Percentiles rank a stretch among this genome's conserved stretches.
phyloP scores from a whole-genome alignment of 1,140 invertebrate species.

The Wasmannia auropunctata region DNA sequence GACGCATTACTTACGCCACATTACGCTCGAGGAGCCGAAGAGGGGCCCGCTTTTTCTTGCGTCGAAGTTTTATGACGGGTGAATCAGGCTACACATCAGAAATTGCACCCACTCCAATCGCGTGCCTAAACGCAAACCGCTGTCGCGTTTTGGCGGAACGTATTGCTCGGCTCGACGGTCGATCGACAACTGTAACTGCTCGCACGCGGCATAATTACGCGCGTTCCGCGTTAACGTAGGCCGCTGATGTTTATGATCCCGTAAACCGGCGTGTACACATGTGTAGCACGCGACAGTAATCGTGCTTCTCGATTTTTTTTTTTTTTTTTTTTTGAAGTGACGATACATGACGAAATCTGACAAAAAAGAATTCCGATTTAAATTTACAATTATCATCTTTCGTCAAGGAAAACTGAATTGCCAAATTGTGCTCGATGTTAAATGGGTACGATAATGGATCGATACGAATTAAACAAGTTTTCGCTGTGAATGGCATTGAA shows the following conservation, averaged over 20 bases:
- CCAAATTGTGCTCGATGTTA: background rate
- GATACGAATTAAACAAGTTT: conserved; percentile 25
- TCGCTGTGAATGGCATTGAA: conserved; percentile 41
- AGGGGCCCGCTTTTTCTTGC: conserved; percentile 18
- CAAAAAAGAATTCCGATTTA: background rate
- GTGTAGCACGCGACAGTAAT: background rate
- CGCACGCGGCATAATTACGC: conserved; percentile 11
- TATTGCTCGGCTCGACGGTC: conserved; percentile 20
- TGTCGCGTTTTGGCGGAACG: conserved; percentile 37
- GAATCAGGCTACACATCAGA: conserved; percentile 45
- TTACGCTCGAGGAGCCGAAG: conserved; percentile 63
- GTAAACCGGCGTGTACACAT: conserved; percentile 5
- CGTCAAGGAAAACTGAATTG: background rate
- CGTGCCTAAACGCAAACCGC: conserved; percentile 36
- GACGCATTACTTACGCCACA: conserved; percentile 74
- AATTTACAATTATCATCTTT: background rate
- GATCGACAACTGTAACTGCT: conserved; percentile 43
- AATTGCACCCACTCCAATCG: conserved; percentile 5
- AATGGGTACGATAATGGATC: conserved; percentile 32
- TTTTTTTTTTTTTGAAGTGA: background rate
- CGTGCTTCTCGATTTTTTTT: no score
- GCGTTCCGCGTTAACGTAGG: background rate
- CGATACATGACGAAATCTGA: no score
- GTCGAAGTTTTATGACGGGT: conserved; percentile 63
- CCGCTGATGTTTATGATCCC: conserved; percentile 23